Percentiles rank a stretch among this genome's conserved stretches.
Evolutionary conservation across 2,888 invertebrate species (phyloP).

Genomic region (Cheiracanthium punctorium): DNA sequence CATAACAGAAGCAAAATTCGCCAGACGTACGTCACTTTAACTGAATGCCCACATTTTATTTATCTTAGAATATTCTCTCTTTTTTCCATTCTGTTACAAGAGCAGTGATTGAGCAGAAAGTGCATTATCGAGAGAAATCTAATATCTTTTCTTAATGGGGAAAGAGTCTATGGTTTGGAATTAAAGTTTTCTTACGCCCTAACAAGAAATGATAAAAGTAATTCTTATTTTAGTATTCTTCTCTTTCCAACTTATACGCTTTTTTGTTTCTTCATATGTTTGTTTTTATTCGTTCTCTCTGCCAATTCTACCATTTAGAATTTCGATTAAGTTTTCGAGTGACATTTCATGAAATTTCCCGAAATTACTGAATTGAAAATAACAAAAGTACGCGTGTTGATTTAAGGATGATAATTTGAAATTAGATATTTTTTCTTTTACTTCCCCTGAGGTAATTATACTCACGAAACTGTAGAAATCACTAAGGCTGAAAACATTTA

Average conservation of each 20-base stretch:
- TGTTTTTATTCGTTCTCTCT: neutral
- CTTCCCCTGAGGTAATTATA: too few relatives aligned
- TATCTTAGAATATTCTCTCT: neutral
- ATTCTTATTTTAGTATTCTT: neutral
- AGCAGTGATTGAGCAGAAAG: neutral
- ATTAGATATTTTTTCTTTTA: too few relatives aligned
- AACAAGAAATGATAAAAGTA: slow-evolving; percentile 3
- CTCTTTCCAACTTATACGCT: neutral
- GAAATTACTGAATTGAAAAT: too few relatives aligned
- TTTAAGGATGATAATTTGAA: too few relatives aligned
- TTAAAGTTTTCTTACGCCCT: slow-evolving; percentile 2
- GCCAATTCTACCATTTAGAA: neutral
- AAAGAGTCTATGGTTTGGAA: slow-evolving; percentile 6
- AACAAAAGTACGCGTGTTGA: too few relatives aligned
- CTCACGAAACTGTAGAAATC: too few relatives aligned
- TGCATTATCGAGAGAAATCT: neutral
- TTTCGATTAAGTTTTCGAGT: slow-evolving; percentile 3
- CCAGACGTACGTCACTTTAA: neutral
- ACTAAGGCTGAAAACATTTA: too few relatives aligned
- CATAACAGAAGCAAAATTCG: neutral
- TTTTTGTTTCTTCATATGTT: neutral
- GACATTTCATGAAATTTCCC: neutral
- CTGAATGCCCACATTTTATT: neutral
- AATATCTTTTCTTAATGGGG: neutral
- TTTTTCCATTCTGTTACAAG: neutral